Percentiles rank a stretch among this genome's conserved stretches.
Evolutionary conservation across 2,888 invertebrate genomes (phyloP).

Genomic region (Campopleginae sp.): DNA sequence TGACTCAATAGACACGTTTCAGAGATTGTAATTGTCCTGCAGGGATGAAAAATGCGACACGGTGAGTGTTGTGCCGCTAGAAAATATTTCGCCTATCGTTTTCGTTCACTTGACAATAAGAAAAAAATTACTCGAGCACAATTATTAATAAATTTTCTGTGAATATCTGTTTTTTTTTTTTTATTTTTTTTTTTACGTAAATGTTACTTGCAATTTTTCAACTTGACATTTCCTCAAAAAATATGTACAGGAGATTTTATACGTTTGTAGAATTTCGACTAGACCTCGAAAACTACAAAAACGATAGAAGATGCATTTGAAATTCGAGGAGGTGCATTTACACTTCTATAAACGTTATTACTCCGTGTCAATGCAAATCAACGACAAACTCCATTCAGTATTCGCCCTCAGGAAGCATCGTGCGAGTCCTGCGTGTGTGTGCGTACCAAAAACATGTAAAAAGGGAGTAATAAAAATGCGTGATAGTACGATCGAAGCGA

Average conservation of each 20-base stretch:
- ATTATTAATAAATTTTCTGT: no score
- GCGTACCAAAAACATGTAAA: neutral
- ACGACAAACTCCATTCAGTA: slow-evolving; percentile 70
- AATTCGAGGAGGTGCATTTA: slow-evolving; percentile 75
- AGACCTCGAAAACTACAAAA: neutral
- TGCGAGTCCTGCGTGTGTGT: slow-evolving; percentile 5
- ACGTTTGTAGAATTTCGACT: neutral
- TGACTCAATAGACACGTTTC: slow-evolving; percentile 70
- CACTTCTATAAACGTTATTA: slow-evolving; percentile 79
- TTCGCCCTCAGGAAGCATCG: slow-evolving; percentile 21
- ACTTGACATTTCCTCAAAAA: neutral
- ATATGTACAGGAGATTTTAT: slow-evolving; percentile 3
- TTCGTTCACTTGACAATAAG: no score
- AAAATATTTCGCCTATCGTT: neutral
- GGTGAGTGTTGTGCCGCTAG: neutral
- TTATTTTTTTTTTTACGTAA: neutral
- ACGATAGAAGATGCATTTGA: slow-evolving; percentile 70
- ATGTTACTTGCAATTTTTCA: neutral
- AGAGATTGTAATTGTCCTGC: slow-evolving; percentile 76
- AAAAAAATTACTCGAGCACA: neutral
- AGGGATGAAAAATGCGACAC: slow-evolving; percentile 71
- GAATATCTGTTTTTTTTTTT: neutral
- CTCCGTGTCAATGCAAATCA: slow-evolving; percentile 76
- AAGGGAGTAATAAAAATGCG: slow-evolving; percentile 17
- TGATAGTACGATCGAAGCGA: slow-evolving; percentile 32